Evolutionary conservation across 2,797 vertebrate species (phyloP).

Genomic region (Anisognathus igniventris): DNA sequence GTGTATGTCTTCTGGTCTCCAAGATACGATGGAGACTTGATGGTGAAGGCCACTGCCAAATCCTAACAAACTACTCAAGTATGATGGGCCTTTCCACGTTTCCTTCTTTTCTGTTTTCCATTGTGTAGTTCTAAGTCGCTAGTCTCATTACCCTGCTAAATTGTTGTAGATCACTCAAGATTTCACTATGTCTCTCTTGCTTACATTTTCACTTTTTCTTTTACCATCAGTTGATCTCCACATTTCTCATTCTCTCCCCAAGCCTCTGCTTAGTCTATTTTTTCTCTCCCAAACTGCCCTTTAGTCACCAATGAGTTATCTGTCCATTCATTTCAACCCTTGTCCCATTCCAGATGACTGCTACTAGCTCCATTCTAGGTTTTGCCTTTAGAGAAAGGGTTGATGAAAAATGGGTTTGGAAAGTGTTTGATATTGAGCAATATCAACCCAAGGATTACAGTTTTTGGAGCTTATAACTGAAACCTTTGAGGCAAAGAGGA

Average conservation of each 20-base stretch:
- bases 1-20: constrained; percentile 23
- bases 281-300: not conserved
- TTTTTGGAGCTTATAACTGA: not conserved
- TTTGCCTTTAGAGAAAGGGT: not conserved
- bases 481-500: not conserved
- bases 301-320: not conserved
- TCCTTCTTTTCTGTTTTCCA: not conserved
- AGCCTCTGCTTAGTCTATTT: not conserved
- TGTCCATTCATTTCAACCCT: not conserved
- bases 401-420: not conserved
- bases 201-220: not conserved
- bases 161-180: not conserved
- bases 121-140: not conserved
- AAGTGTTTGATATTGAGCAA: not conserved
- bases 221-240: not conserved
- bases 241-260: not conserved
- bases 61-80: not conserved
- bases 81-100: not conserved
- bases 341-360: not conserved
- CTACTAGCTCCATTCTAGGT: not conserved
- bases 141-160: not conserved
- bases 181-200: not conserved
- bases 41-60: not conserved
- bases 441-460: not conserved
- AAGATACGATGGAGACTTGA: not conserved